phyloP scores from a whole-genome alignment of 1,140 invertebrate species.

The Drosophila sulfurigaster region DNA sequence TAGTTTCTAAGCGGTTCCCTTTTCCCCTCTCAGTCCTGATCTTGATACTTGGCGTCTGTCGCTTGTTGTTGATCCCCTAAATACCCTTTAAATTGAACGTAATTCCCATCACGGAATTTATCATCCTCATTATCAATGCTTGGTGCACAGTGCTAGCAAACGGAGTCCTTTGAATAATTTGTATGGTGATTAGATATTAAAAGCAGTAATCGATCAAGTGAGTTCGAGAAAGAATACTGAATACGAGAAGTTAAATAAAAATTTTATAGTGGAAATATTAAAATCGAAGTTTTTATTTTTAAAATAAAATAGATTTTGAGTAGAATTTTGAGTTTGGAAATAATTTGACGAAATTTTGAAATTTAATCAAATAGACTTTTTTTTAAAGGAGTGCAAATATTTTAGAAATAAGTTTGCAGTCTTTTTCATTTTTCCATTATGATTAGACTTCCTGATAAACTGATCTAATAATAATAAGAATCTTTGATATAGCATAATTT shows the following conservation, averaged over 20 bases:
- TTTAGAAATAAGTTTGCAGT: too few species aligned
- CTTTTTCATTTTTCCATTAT: too few species aligned
- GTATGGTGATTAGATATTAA: slow-evolving; percentile 11
- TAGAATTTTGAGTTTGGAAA: not conserved
- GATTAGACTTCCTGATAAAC: too few species aligned
- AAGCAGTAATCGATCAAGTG: not conserved
- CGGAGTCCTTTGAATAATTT: slow-evolving; percentile 31
- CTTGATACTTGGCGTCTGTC: slow-evolving; percentile 34
- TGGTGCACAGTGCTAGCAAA: not conserved
- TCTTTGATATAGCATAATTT: not conserved
- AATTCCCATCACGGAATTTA: slow-evolving; percentile 61
- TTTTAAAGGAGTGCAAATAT: too few species aligned
- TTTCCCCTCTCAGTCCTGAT: slow-evolving; percentile 33
- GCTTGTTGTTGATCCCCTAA: slow-evolving; percentile 60
- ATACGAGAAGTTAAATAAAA: too few species aligned
- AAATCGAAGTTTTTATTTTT: too few species aligned
- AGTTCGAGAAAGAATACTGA: not conserved
- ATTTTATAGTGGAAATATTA: too few species aligned
- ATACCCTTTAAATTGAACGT: slow-evolving; percentile 70
- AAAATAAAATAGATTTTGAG: too few species aligned
- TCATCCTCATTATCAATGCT: slow-evolving; percentile 58
- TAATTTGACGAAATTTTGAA: too few species aligned
- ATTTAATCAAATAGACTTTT: too few species aligned
- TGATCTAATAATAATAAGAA: too few species aligned
- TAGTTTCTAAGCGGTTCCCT: slow-evolving; percentile 31